Evolutionary conservation across 2,113 vertebrate species (phyloP), one percentile per base, ranked within the genome.

Genomic region (Sylvilagus bachmani): DNA sequence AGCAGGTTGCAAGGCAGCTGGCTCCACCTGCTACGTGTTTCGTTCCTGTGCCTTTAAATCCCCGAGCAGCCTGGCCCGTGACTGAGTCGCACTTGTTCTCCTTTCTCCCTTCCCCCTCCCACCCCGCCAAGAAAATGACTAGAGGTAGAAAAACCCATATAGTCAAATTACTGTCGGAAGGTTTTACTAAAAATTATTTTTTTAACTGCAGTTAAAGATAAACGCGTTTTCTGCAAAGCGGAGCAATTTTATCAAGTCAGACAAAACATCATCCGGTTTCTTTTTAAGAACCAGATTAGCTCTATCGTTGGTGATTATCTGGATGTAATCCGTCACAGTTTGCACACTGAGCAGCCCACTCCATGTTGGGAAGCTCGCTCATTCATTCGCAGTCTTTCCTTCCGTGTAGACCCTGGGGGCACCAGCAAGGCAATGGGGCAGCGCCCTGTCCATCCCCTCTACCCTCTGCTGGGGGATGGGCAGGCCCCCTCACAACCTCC

Each of bases 121-220:
- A 44, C 44, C 44, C 5, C 21, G 29, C 89, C 75, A 89, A 93
- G 89, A 95, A 96, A 97, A 96, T 85, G 71, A 91, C 89, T 93
- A 84, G 80, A 94, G 67, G 90, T 88, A 93, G 33, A 93, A 95
- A 96, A 97, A 14, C 33, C 36, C 87, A 87, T 67, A 61, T 12
- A 85, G 78, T 88, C 82, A 92, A 96, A 94, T 94, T 92, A 92
- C 95, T 92, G 93, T 93, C 49, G 51, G 85, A 95, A 96, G 95
- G 82, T 86, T 97, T 93, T 93, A 91, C 75, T 74, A 77, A 90
- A 94, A 94, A 90, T 58, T 27, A 69, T 58, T 71, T 67, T 96
- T 69, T 96, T 74, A 87, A 90, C 91, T 83, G 82, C 82, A 70
- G 80, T 94, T 94, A 88, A 96, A 94, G 94, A 96, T 85, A 97